These are phyloP conservation scores for Urosaurus nigricauda DNA, from an alignment of 2,797 vertebrate species.

Conservation along the genomic window DNA sequence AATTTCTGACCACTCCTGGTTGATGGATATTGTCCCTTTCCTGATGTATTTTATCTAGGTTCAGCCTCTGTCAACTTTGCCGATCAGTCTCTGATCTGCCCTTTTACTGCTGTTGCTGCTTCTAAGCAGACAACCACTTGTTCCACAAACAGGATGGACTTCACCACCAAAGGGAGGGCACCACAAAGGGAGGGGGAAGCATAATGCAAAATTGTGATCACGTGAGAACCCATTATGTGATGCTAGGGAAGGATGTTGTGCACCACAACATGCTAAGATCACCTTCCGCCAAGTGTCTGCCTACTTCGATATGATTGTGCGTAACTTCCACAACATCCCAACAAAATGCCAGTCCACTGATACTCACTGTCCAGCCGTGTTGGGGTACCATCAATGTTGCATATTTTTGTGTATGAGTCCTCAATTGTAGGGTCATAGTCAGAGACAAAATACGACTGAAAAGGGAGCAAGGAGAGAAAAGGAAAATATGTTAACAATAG, in stretches of 20 bases:
- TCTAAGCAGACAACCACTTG: not conserved
- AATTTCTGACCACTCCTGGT: not conserved
- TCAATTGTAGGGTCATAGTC: constrained; percentile 95
- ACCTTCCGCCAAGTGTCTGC: not conserved
- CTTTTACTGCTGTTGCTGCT: not conserved
- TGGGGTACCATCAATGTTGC: constrained; percentile 85
- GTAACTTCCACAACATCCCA: not conserved
- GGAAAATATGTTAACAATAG: not conserved
- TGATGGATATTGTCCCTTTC: not conserved
- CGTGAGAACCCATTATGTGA: not conserved
- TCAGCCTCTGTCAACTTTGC: not conserved
- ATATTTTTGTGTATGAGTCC: constrained; percentile 93
- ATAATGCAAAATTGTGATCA: not conserved
- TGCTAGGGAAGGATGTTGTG: not conserved
- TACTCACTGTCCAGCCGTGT: constrained; percentile 90
- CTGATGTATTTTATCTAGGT: not conserved
- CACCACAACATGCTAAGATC: not conserved
- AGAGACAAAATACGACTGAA: constrained; percentile 93
- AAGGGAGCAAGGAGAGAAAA: not conserved
- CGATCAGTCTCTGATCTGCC: not conserved
- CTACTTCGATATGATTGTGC: too few species aligned
- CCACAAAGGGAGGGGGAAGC: not conserved
- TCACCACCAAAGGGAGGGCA: not conserved
- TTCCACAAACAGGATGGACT: not conserved
- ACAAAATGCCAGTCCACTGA: constrained; percentile 14